phyloP scores from a whole-genome alignment of 2,888 invertebrate species.

The Venusia cambrica region DNA sequence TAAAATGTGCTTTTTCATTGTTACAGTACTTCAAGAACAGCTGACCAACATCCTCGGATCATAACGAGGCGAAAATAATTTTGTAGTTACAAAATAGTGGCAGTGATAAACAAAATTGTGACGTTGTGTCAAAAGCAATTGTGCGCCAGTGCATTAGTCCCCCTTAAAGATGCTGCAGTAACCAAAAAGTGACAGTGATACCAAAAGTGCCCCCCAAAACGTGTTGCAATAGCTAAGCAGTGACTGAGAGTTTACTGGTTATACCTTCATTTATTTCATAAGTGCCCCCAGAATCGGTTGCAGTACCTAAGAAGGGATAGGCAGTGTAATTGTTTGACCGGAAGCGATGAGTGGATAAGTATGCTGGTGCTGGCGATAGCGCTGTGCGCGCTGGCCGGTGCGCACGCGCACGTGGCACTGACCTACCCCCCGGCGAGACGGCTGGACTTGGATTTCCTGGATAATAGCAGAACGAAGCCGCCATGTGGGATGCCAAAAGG shows the following conservation, averaged over 20 bases:
- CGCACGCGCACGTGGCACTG: conserved; percentile 88
- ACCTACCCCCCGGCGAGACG: conserved; percentile 94
- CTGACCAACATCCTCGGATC: not conserved
- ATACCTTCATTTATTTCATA: no score
- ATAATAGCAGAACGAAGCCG: conserved; percentile 92
- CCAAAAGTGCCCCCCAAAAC: no score
- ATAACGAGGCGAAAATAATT: not conserved
- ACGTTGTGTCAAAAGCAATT: no score
- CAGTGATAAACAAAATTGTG: not conserved
- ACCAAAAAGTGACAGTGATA: no score
- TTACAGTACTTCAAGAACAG: conserved; percentile 9
- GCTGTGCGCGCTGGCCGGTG: conserved; percentile 43
- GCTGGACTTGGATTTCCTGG: conserved; percentile 95
- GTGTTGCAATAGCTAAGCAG: no score
- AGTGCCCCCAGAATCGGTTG: conserved; percentile 11
- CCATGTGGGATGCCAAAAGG: conserved; percentile 98
- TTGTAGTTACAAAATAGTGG: conserved; percentile 1
- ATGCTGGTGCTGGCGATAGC: conserved; percentile 42
- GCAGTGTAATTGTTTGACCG: conserved; percentile 1
- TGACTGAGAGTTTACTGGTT: no score
- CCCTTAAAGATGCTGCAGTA: no score
- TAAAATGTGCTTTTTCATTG: conserved; percentile 15
- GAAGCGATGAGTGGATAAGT: conserved; percentile 15
- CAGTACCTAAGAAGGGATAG: conserved; percentile 5
- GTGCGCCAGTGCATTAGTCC: no score